Evolutionary conservation across 2,888 invertebrate genomes (phyloP).

Genomic region (Drosophila phalerata): DNA sequence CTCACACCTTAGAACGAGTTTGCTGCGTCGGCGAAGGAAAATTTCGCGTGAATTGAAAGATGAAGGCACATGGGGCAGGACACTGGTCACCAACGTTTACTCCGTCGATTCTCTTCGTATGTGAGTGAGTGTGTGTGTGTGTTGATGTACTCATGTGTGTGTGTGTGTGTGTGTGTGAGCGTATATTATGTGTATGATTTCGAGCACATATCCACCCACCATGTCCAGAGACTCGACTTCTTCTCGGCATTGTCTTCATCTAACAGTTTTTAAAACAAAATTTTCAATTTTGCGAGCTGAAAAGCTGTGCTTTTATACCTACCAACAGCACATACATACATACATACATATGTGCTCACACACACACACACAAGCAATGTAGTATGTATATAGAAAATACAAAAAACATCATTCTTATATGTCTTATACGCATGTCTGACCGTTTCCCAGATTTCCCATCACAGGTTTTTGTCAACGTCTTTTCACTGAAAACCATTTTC

Average conservation of each 20-base stretch:
- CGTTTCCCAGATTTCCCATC: conserved; percentile 15
- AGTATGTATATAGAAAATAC: neutral
- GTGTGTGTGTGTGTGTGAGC: conserved; percentile 21
- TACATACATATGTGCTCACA: neutral
- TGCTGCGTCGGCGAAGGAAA: conserved; percentile 69
- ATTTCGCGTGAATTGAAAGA: conserved; percentile 82
- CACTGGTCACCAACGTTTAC: conserved; percentile 62
- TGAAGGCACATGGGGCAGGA: conserved; percentile 74
- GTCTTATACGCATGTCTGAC: conserved; percentile 35
- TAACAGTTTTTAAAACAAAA: conserved; percentile 61
- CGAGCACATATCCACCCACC: conserved; percentile 48
- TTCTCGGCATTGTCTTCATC: conserved; percentile 62
- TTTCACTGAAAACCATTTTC: neutral
- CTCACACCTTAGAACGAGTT: conserved; percentile 52
- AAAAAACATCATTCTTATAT: conserved; percentile 10
- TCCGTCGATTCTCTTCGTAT: conserved; percentile 25
- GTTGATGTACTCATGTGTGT: too few relatives aligned
- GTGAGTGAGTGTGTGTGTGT: conserved; percentile 30
- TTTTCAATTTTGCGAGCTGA: conserved; percentile 61
- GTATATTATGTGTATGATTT: conserved; percentile 56
- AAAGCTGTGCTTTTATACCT: conserved; percentile 44
- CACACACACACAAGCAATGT: neutral
- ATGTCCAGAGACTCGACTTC: conserved; percentile 30
- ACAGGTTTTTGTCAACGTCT: conserved; percentile 11
- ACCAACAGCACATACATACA: conserved; percentile 2